These are phyloP conservation scores for Lethocerus indicus DNA, from an alignment of 1,140 invertebrate species.

Conservation along the genomic window DNA sequence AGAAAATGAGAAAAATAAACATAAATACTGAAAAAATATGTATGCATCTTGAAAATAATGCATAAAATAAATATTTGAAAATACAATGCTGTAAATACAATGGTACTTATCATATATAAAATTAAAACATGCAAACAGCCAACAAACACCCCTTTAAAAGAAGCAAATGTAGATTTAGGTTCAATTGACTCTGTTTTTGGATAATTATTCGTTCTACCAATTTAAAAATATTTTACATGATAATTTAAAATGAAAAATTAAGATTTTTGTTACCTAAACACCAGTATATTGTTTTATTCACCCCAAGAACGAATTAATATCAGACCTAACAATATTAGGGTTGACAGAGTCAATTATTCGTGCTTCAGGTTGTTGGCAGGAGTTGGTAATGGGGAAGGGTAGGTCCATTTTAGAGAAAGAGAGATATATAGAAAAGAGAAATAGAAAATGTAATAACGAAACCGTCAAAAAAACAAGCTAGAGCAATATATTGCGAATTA, in stretches of 20 bases:
- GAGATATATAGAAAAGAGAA: constrained; percentile 3
- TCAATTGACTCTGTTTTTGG: constrained; percentile 11
- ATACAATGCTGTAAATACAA: background rate
- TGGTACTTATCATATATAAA: constrained; percentile 7
- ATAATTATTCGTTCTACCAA: too few relatives aligned
- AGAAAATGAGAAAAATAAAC: background rate
- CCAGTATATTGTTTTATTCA: too few relatives aligned
- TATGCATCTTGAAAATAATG: background rate
- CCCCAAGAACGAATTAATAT: too few relatives aligned
- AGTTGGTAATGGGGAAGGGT: background rate
- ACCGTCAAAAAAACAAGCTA: constrained; percentile 18
- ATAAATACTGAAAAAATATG: background rate
- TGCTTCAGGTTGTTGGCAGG: constrained; percentile 4
- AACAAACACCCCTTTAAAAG: constrained; percentile 20
- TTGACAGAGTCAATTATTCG: constrained; percentile 7
- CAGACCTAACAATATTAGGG: background rate
- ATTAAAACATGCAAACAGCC: constrained; percentile 19
- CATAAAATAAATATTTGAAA: constrained; percentile 5
- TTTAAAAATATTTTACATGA: too few relatives aligned
- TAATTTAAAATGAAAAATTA: too few relatives aligned
- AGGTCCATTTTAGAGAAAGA: constrained; percentile 4
- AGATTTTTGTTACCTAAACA: too few relatives aligned
- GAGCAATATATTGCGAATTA: constrained; percentile 8
- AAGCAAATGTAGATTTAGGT: constrained; percentile 15
- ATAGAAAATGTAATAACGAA: constrained; percentile 14